Percentiles rank a stretch among this genome's conserved stretches.
phyloP scores from a whole-genome alignment of 2,888 invertebrate species.

The Synergus japonicus region DNA sequence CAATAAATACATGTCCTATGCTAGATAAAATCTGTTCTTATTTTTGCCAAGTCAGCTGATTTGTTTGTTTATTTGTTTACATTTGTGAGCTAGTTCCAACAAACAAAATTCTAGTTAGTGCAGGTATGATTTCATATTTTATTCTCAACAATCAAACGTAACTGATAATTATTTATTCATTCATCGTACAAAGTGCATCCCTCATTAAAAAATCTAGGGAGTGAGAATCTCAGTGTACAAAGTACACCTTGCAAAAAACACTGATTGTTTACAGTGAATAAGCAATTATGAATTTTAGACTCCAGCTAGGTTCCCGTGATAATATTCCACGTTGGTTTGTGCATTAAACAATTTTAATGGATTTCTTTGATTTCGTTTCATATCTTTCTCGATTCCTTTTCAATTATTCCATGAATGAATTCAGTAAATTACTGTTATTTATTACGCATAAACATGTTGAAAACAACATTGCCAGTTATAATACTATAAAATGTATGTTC shows the following conservation, averaged over 20 bases:
- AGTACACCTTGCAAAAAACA: constrained; percentile 24
- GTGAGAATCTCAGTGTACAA: constrained; percentile 18
- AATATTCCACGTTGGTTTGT: constrained; percentile 12
- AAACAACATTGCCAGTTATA: too few species aligned
- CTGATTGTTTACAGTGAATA: constrained; percentile 9
- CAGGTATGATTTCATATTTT: not conserved
- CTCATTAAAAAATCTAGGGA: not conserved
- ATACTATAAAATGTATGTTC: too few species aligned
- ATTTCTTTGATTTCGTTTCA: not conserved
- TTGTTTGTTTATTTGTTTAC: not conserved
- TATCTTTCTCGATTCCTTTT: not conserved
- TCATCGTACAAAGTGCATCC: not conserved
- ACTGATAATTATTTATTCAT: not conserved
- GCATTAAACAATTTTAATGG: not conserved
- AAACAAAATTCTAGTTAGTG: not conserved
- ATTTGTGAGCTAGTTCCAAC: not conserved
- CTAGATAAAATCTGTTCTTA: not conserved
- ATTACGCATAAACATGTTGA: too few species aligned
- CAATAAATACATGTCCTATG: not conserved
- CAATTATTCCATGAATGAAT: not conserved
- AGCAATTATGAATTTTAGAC: constrained; percentile 23
- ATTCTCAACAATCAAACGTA: not conserved
- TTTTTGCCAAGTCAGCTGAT: not conserved
- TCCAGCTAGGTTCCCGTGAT: constrained; percentile 3
- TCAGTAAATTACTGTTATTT: too few species aligned